Evolutionary conservation across 2,888 invertebrate genomes (phyloP).

Genomic region (Anoplius nigerrimus): DNA sequence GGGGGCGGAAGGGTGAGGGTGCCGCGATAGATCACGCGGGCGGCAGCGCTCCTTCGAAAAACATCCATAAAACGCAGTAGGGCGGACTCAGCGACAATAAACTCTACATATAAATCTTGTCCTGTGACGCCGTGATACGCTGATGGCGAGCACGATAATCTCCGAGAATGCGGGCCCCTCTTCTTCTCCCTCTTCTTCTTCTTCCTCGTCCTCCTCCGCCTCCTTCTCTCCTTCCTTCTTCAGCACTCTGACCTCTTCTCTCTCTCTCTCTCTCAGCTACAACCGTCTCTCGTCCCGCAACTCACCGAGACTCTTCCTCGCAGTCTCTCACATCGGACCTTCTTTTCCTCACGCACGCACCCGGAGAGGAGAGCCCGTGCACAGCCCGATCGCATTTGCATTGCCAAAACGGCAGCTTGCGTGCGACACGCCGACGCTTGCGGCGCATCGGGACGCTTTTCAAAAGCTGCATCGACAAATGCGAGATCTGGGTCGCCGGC

Average conservation of each 20-base stretch:
- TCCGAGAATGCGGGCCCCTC: conserved; percentile 74
- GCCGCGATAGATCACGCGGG: conserved; percentile 74
- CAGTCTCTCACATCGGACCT: conserved; percentile 47
- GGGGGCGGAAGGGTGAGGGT: conserved; percentile 55
- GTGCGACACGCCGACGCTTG: background rate
- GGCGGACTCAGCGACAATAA: conserved; percentile 76
- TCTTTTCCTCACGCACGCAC: conserved; percentile 49
- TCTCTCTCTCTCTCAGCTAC: conserved; percentile 31
- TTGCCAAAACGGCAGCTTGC: conserved; percentile 50
- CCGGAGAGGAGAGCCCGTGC: too few relatives aligned
- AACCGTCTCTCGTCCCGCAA: conserved; percentile 18
- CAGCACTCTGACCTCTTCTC: conserved; percentile 39
- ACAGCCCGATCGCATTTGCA: conserved; percentile 55
- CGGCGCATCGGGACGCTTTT: background rate
- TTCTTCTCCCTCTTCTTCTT: conserved; percentile 55
- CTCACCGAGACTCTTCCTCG: conserved; percentile 28
- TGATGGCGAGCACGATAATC: conserved; percentile 76
- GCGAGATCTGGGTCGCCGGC: conserved; percentile 2
- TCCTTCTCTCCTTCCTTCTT: conserved; percentile 28
- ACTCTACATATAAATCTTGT: conserved; percentile 76
- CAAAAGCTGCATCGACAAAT: background rate
- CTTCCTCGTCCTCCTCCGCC: conserved; percentile 31
- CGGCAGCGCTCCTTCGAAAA: conserved; percentile 75
- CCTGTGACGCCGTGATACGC: conserved; percentile 75
- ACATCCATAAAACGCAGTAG: conserved; percentile 76